Base-by-base conservation (phyloP, 2,888 invertebrate species). In the Trichopria drosophilae region DNA sequence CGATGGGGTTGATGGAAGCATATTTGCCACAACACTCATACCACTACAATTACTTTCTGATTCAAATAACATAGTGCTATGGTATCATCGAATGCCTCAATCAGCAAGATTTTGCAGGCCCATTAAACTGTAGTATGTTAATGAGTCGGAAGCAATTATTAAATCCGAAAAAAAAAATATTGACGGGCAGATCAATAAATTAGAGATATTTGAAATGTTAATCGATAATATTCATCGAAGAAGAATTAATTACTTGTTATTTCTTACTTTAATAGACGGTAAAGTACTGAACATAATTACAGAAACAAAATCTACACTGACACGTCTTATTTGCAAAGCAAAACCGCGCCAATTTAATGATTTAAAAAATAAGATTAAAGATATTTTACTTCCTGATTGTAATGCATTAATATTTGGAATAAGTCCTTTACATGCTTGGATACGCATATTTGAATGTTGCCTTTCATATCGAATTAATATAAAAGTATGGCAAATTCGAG, bases 251-350 rank as follows among this genome's bases (percentile, higher is more conserved):
- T 32, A 16, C 24, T 24, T 18, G 6, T 32, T 32, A 32, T 32
- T 16, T 12, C 6, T 32, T 15, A 32, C 32, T 9, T 18, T 32
- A 16, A 50, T 50, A 29, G 43, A 43, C 20, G 49, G 42, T 20
- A 49, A 36, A 36, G 49, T 49, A 24, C 22, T 49, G 29, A 49
- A 32, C 34, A 35, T 36, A 10, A 32, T 43, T 15, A 49, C 49
- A 23, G 36, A 28, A 16, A 35, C 18, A 5, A 35, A 35, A 19
- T 35, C 35, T 6, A 35, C 22, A 12, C 9, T 12, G 12, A 18
- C 35, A 7, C 12, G 35, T 35, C 35, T 22, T 5, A 18, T 35
- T 35, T 35, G 35, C 9, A 19, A 35, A 10, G 19, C 35, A 18
- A 35, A 19, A 9, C 43, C 36, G 19, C 26, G 16, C 20, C 42